Conservation (phyloP, 2,888 invertebrate genomes). For the Caenorhabditis sulstoni region DNA sequence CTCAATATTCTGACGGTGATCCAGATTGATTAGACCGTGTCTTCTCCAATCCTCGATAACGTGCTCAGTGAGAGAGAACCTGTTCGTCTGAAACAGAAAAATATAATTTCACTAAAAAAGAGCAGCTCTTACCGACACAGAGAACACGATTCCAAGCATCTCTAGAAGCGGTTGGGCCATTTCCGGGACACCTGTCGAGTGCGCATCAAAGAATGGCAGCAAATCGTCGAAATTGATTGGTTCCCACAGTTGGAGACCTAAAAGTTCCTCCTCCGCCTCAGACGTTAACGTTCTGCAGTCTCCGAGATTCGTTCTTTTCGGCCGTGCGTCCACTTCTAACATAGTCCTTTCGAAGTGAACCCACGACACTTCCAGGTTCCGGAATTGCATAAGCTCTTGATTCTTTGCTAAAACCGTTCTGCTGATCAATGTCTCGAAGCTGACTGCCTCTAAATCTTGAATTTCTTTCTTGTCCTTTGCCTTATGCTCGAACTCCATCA, state of each 20-base stretch:
- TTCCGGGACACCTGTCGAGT: neutral
- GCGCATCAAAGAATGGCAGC: too few species aligned
- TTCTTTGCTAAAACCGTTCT: neutral
- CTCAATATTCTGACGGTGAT: neutral
- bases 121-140: constrained; percentile 24
- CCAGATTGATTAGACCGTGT: neutral
- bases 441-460: too few species aligned
- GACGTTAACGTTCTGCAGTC: neutral
- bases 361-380: constrained; percentile 2
- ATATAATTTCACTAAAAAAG: neutral
- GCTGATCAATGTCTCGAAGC: too few species aligned
- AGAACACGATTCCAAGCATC: constrained; percentile 30
- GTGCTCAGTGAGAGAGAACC: constrained; percentile 25
- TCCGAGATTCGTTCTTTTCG: constrained; percentile 17
- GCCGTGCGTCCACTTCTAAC: constrained; percentile 29
- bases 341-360: constrained; percentile 41
- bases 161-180: constrained; percentile 51
- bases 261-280: neutral
- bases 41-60: constrained; percentile 26
- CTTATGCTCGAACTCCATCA: neutral
- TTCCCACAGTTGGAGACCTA: neutral
- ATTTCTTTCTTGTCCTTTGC: too few species aligned
- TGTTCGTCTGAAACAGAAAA: constrained; percentile 23
- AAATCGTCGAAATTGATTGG: neutral
- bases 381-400: neutral